Base-by-base conservation (phyloP, 1,140 invertebrate genomes). In the Camponotus floridanus region DNA sequence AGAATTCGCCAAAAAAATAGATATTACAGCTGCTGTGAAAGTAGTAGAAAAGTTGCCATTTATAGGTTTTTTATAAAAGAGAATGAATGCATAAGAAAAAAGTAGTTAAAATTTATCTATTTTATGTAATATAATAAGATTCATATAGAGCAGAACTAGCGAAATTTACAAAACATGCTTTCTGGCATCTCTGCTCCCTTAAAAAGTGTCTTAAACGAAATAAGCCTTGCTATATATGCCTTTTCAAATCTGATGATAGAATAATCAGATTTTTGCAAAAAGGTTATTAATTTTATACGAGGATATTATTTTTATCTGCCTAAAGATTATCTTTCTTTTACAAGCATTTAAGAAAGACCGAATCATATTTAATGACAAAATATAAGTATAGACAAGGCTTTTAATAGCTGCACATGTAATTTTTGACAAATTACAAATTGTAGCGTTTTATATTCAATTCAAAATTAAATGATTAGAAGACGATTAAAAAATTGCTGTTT, bases 1-100 rank as follows among this genome's bases (percentile, higher is more conserved):
- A 93, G 33, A 94, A 94, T 90, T 92, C 94, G 85, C 92, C 93
- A 87, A 94, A 95, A 90, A 94, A 94, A 64, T 91, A 87, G 88
- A 84, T 81, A 74, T 78, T 78, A 81, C 85, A 90, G 76, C 81
- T 87, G 81, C 67, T 90, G 61, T 61, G 61, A 83, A 86, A 86
- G 76, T 86, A 83, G 83, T 90, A 86, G 86, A 59, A n/a, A 88
- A 83, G 86, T 90, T 90, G 89, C 89, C 89, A 90, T 90, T 90
- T 83, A 86, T 89, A 89, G 76, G 51, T 78, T 89, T 89, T 89
- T 80, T 89, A 86, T 71, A 71, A 71, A 71, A 83, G 59, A 70
- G 51, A n/a, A 81, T 36, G 74, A 74, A 62, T 76, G 57, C 62
- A 31, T 59, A 74, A 64, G 55, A 48, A 79, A 76, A 89, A 78